Percentiles rank a stretch among this genome's conserved stretches.
These are phyloP conservation scores for Sepiola atlantica DNA, from an alignment of 2,888 invertebrate genomes.

Conservation along the genomic window DNA sequence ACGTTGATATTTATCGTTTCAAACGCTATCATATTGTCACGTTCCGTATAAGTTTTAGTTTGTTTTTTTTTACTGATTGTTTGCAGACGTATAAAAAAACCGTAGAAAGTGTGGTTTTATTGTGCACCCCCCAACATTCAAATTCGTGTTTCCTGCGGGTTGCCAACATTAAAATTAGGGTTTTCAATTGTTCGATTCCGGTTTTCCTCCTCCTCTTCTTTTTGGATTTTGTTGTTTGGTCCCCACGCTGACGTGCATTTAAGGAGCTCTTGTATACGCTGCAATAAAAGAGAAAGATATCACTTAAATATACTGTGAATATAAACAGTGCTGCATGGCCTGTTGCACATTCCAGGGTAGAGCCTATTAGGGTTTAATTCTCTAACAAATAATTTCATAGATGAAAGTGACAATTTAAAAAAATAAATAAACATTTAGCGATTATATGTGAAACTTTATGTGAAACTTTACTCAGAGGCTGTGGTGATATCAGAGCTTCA, in stretches of 20 bases:
- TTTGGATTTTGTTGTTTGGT: constrained; percentile 70
- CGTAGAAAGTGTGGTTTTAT: neutral
- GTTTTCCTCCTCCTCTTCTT: constrained; percentile 55
- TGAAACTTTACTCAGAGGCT: no score
- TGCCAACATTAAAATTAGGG: constrained; percentile 60
- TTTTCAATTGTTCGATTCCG: constrained; percentile 61
- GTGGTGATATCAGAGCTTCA: no score
- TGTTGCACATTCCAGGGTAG: neutral
- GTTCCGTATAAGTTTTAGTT: neutral
- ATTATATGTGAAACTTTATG: no score
- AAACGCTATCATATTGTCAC: neutral
- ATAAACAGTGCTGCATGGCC: neutral
- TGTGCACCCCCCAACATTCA: neutral
- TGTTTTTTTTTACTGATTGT: neutral
- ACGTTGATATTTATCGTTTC: neutral
- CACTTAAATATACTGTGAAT: neutral
- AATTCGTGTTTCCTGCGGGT: constrained; percentile 45
- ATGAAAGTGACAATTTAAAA: no score
- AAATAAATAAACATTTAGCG: no score
- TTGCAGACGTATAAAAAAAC: neutral
- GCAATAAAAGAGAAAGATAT: constrained; percentile 53
- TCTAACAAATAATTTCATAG: no score
- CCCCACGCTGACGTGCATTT: constrained; percentile 85
- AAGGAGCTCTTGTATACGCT: constrained; percentile 80
- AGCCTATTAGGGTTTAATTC: no score